Conservation (phyloP, 2,797 vertebrate species). For the Siniperca scherzeri region DNA sequence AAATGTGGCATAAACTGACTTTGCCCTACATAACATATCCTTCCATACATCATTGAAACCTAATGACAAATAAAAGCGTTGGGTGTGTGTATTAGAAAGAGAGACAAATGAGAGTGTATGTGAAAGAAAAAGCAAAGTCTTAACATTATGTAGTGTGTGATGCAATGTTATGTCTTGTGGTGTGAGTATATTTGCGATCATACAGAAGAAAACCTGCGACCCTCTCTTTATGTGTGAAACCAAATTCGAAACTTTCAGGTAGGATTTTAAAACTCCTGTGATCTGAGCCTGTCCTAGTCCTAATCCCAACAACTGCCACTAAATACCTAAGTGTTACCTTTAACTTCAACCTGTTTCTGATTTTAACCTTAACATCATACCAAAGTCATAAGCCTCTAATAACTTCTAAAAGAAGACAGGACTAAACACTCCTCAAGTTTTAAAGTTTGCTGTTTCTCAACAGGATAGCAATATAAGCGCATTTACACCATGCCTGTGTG, state of each 20-base stretch:
- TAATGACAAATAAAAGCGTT: not conserved
- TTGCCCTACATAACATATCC: not conserved
- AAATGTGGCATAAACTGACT: not conserved
- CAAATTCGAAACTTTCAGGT: not conserved
- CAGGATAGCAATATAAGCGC: not conserved
- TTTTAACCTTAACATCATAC: not conserved
- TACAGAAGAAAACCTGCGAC: conserved; percentile 27
- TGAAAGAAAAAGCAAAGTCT: not conserved
- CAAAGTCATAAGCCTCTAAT: not conserved
- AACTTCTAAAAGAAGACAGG: not conserved
- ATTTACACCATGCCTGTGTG: conserved; percentile 15
- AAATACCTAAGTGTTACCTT: not conserved
- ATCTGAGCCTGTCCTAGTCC: not conserved
- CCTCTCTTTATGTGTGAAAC: conserved; percentile 33
- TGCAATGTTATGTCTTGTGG: not conserved
- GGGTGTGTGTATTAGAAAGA: not conserved
- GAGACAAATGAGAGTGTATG: conserved; percentile 16
- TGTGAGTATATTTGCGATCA: conserved; percentile 32
- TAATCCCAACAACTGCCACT: not conserved
- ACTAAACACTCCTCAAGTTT: not conserved
- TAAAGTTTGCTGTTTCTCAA: not conserved
- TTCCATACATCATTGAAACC: not conserved
- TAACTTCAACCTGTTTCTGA: not conserved
- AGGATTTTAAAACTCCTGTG: not conserved
- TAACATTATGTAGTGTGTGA: not conserved